phyloP scores from a whole-genome alignment of 1,140 invertebrate genomes.

The Trichonephila clavata region DNA sequence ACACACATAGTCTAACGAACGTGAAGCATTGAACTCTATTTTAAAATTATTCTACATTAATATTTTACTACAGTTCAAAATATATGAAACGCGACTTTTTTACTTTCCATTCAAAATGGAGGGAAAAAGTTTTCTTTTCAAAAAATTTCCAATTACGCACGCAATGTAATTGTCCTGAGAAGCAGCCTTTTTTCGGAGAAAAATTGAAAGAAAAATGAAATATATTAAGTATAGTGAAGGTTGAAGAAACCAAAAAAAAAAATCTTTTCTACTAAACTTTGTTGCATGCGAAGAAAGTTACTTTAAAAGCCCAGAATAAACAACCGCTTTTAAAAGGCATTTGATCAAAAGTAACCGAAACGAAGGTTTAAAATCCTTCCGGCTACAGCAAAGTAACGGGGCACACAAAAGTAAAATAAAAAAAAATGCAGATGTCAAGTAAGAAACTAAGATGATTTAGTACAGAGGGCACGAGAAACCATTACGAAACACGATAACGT shows the following conservation, averaged over 20 bases:
- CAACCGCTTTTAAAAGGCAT: conserved; percentile 74
- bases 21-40: neutral
- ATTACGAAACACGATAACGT: conserved; percentile 75
- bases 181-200: neutral
- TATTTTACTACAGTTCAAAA: neutral
- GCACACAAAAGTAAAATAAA: neutral
- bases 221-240: neutral
- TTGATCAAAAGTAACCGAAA: conserved; percentile 73
- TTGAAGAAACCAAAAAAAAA: neutral
- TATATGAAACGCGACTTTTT: neutral
- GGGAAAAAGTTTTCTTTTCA: neutral
- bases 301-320: conserved; percentile 51
- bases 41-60: neutral
- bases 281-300: conserved; percentile 36
- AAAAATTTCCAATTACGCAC: conserved; percentile 31
- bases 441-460: conserved; percentile 75
- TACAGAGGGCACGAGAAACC: conserved; percentile 68
- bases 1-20: too few species aligned
- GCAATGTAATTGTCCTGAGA: neutral
- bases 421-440: conserved; percentile 74
- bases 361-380: conserved; percentile 65
- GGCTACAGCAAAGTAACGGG: conserved; percentile 33
- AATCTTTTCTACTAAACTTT: conserved; percentile 31
- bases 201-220: conserved; percentile 28
- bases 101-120: neutral